phyloP scores from a whole-genome alignment of 2,113 vertebrate genomes.

The Trinectes maculatus region DNA sequence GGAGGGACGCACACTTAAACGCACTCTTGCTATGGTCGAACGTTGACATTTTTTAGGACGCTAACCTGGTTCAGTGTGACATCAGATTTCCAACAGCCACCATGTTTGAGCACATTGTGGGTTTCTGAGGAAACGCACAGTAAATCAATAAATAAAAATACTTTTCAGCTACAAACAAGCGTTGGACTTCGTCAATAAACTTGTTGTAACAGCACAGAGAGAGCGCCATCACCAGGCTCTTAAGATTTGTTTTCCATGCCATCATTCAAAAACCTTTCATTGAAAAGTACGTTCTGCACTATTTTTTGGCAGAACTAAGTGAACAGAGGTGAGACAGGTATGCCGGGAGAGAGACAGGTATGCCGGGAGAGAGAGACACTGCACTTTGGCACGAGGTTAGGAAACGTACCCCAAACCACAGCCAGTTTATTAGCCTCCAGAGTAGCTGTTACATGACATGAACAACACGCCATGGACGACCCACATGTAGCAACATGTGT shows the following conservation, averaged over 20 bases:
- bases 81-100: neutral
- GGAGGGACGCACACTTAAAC: conserved; percentile 25
- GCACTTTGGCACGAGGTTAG: conserved; percentile 36
- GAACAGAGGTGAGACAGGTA: conserved; percentile 36
- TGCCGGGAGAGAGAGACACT: conserved; percentile 6
- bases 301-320: conserved; percentile 28
- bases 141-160: neutral
- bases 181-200: neutral
- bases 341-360: conserved; percentile 21
- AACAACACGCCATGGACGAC: conserved; percentile 30
- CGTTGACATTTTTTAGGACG: conserved; percentile 4
- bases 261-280: neutral
- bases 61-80: neutral
- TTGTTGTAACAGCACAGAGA: neutral
- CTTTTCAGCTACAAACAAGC: neutral
- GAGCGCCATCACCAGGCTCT: neutral
- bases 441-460: conserved; percentile 50
- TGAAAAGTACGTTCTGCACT: neutral
- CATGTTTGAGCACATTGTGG: too few relatives aligned
- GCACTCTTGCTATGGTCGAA: neutral
- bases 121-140: too few relatives aligned
- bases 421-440: conserved; percentile 45
- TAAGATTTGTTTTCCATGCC: neutral
- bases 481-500: conserved; percentile 55
- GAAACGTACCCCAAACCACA: conserved; percentile 42